Evolutionary conservation across 2,113 vertebrate genomes (phyloP).

Genomic region (Atlantisia rogersi): DNA sequence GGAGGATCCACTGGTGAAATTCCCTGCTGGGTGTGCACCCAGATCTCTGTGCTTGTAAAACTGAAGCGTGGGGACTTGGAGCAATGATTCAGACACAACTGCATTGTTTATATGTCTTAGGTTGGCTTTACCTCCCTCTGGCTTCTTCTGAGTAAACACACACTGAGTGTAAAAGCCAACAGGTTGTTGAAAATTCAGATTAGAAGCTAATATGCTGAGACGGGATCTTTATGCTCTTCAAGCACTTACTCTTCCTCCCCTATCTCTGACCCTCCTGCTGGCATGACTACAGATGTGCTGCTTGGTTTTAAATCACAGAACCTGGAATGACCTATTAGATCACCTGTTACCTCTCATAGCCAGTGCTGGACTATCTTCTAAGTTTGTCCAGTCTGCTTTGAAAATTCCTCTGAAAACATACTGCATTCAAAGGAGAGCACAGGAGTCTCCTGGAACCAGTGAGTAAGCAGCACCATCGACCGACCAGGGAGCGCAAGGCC

Average conservation of each 20-base stretch:
- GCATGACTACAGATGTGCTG: neutral
- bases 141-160: neutral
- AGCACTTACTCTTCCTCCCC: neutral
- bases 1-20: neutral
- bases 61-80: neutral
- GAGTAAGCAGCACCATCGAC: neutral
- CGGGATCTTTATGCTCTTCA: neutral
- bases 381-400: neutral
- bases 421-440: neutral
- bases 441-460: neutral
- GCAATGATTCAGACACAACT: neutral
- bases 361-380: neutral
- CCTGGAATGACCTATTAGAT: neutral
- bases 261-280: neutral
- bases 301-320: conserved; percentile 13
- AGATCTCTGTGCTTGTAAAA: conserved; percentile 21
- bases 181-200: neutral
- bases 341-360: neutral
- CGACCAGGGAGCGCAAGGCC: neutral
- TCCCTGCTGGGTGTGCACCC: neutral
- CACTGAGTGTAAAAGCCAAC: neutral
- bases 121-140: neutral
- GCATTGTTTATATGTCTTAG: neutral
- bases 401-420: neutral
- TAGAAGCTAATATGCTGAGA: neutral